Percentiles rank a stretch among this genome's conserved stretches.
Evolutionary conservation across 1,140 invertebrate genomes (phyloP).

Genomic region (Hestina assimilis): DNA sequence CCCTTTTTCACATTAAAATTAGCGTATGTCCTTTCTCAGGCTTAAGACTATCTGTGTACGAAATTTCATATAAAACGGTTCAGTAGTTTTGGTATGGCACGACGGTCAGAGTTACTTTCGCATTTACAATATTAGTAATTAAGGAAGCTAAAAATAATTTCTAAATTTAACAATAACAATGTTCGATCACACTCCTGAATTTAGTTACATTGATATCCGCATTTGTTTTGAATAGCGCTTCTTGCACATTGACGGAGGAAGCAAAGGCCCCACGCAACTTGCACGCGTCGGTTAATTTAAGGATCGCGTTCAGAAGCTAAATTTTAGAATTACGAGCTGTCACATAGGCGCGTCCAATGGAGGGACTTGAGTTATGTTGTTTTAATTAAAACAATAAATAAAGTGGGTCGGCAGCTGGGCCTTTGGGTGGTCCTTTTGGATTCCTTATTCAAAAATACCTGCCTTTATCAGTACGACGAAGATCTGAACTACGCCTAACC

Average conservation of each 20-base stretch:
- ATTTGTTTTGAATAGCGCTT: neutral
- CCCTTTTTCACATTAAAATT: no score
- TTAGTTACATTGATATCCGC: no score
- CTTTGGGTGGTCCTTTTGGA: constrained; percentile 51
- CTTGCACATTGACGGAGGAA: neutral
- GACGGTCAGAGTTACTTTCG: no score
- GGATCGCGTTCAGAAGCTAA: constrained; percentile 52
- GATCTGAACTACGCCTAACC: constrained; percentile 26
- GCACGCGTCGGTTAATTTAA: constrained; percentile 41
- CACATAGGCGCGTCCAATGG: constrained; percentile 48
- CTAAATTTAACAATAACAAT: no score
- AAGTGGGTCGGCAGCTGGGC: constrained; percentile 38
- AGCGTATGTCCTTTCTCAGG: no score
- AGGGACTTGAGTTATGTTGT: constrained; percentile 61
- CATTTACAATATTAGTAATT: no score
- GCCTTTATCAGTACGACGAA: constrained; percentile 49
- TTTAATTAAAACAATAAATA: constrained; percentile 73
- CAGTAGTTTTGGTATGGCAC: no score
- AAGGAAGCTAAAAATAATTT: no score
- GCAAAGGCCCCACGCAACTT: constrained; percentile 17
- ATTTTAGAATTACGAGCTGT: constrained; percentile 60
- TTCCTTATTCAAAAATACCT: constrained; percentile 53
- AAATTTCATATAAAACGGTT: no score
- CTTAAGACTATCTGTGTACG: no score
- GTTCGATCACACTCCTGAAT: no score